phyloP scores from a whole-genome alignment of 2,888 invertebrate genomes.

The Proisotoma minuta region DNA sequence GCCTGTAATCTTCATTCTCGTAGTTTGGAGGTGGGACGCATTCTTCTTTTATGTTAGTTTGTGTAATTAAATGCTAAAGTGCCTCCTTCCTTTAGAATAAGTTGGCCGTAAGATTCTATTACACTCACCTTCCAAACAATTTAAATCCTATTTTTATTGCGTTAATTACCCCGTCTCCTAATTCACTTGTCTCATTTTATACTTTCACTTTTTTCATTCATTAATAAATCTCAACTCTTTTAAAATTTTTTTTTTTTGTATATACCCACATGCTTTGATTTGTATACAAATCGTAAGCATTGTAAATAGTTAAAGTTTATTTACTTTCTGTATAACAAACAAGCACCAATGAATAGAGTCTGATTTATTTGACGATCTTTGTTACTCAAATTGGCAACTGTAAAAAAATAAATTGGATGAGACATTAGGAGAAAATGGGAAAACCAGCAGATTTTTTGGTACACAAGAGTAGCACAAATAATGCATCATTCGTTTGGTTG shows the following conservation, averaged over 20 bases:
- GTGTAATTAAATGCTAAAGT: conserved; percentile 3
- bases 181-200: neutral
- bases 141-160: conserved; percentile 4
- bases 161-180: conserved; percentile 1
- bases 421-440: too few species aligned
- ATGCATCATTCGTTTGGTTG: neutral
- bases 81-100: neutral
- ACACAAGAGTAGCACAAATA: neutral
- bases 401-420: conserved; percentile 1
- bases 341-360: too few species aligned
- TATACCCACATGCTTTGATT: too few species aligned
- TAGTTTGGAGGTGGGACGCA: neutral
- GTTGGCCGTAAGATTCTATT: conserved; percentile 2
- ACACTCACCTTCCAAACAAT: neutral
- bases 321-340: too few species aligned
- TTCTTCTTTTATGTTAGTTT: neutral
- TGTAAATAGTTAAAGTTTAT: too few species aligned
- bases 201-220: too few species aligned
- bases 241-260: too few species aligned
- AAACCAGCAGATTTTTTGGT: too few species aligned
- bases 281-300: too few species aligned
- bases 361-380: too few species aligned
- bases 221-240: too few species aligned
- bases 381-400: too few species aligned
- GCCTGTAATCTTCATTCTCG: conserved; percentile 18